Conservation (phyloP, 2,797 vertebrate species). For the Spatula versicolor region DNA sequence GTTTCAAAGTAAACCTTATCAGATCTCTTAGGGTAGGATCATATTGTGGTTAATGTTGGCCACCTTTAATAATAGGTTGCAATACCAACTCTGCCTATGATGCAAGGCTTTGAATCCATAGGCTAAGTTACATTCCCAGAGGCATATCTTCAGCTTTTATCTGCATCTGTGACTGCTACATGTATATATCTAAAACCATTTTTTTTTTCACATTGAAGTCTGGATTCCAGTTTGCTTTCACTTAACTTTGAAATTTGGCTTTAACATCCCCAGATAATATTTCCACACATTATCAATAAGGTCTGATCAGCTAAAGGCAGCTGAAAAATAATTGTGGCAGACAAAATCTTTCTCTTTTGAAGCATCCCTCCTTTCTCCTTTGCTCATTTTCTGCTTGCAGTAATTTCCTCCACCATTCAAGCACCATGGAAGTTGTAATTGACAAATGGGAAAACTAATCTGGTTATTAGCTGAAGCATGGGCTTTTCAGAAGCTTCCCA, state of each 20-base stretch:
- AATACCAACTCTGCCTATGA: background rate
- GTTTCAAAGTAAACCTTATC: background rate
- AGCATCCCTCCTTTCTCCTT: background rate
- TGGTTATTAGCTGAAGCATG: background rate
- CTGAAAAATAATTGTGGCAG: background rate
- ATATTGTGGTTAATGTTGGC: background rate
- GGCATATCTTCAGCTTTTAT: conserved; percentile 5
- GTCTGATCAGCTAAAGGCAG: background rate
- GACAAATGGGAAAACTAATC: background rate
- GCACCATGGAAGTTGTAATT: background rate
- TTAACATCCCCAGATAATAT: background rate
- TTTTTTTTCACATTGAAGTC: background rate
- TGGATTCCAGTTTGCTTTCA: background rate
- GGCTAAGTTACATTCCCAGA: background rate
- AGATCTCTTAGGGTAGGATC: background rate
- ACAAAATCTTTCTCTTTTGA: conserved; percentile 22
- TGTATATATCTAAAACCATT: background rate
- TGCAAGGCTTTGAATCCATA: background rate
- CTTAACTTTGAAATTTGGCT: background rate
- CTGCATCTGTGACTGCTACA: background rate
- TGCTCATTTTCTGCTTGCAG: background rate
- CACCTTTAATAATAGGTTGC: background rate
- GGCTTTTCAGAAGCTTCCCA: conserved; percentile 11
- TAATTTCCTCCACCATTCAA: conserved; percentile 1
- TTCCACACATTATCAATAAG: background rate